Conservation (phyloP, 2,797 vertebrate genomes). For the Parauchenoglanis ngamensis region DNA sequence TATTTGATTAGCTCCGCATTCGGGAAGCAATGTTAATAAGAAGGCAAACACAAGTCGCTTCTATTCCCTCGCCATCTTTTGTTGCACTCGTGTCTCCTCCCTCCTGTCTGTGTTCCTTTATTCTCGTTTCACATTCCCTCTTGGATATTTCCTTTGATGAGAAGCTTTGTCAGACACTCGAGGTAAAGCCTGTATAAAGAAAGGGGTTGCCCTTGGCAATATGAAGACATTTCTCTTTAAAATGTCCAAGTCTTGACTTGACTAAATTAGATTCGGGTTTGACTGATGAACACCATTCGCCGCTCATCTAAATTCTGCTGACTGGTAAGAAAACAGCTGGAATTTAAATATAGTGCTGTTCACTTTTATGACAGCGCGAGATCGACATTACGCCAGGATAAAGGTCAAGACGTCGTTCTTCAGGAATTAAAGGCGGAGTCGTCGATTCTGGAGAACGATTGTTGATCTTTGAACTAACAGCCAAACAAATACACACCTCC, state of each 20-base stretch:
- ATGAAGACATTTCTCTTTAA: slow-evolving; percentile 8
- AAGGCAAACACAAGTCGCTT: slow-evolving; percentile 1
- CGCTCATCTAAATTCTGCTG: not conserved
- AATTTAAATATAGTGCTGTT: not conserved
- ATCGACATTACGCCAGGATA: not conserved
- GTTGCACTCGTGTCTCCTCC: not conserved
- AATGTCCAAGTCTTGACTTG: not conserved
- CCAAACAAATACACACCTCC: no score
- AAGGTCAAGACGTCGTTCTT: not conserved
- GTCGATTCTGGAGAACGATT: no score
- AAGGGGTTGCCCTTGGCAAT: not conserved
- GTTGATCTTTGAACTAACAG: no score
- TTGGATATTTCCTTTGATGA: slow-evolving; percentile 26
- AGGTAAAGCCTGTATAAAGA: not conserved
- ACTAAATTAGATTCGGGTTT: not conserved
- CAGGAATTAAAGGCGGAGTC: no score
- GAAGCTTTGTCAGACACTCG: not conserved
- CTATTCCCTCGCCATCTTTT: slow-evolving; percentile 15
- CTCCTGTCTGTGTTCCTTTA: not conserved
- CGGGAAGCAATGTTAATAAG: slow-evolving; percentile 20
- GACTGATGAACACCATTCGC: not conserved
- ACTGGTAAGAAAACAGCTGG: not conserved
- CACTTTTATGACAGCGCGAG: not conserved
- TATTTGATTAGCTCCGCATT: not conserved
- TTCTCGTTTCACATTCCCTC: not conserved